Percentiles rank a stretch among this genome's conserved stretches.
These are phyloP conservation scores for Eunapius fragilis DNA, from an alignment of 37 sponge, comb jelly and placozoan species.

Conservation along the genomic window DNA sequence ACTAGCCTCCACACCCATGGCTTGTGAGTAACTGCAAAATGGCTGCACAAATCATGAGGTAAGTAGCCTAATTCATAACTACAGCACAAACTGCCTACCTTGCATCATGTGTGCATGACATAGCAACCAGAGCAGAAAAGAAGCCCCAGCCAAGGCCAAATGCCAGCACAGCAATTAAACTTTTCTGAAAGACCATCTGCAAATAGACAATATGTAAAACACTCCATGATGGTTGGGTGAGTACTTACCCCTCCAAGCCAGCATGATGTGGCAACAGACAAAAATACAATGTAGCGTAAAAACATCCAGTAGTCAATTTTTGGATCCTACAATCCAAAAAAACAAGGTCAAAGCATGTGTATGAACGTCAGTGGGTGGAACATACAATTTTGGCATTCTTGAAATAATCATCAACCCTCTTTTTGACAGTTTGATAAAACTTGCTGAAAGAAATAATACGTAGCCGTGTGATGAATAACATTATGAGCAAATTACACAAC, in stretches of 20 bases:
- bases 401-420: constrained; percentile 82
- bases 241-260: constrained; percentile 60
- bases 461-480: too few relatives aligned
- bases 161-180: constrained; percentile 35
- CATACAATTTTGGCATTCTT: constrained; percentile 91
- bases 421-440: constrained; percentile 74
- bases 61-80: neutral
- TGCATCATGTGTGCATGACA: constrained; percentile 90
- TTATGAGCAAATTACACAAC: neutral
- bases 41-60: constrained; percentile 39
- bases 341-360: neutral
- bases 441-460: constrained; percentile 37
- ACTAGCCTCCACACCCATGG: constrained; percentile 94
- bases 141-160: constrained; percentile 68
- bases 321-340: constrained; percentile 64
- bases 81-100: constrained; percentile 43
- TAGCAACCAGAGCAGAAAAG: constrained; percentile 75
- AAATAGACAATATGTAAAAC: neutral
- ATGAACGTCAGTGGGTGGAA: neutral
- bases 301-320: constrained; percentile 92
- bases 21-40: constrained; percentile 94
- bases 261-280: constrained; percentile 38
- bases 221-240: neutral
- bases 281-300: constrained; percentile 70
- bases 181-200: constrained; percentile 71